phyloP scores from a whole-genome alignment of 2,797 vertebrate genomes.

The Centroberyx gerrardi region DNA sequence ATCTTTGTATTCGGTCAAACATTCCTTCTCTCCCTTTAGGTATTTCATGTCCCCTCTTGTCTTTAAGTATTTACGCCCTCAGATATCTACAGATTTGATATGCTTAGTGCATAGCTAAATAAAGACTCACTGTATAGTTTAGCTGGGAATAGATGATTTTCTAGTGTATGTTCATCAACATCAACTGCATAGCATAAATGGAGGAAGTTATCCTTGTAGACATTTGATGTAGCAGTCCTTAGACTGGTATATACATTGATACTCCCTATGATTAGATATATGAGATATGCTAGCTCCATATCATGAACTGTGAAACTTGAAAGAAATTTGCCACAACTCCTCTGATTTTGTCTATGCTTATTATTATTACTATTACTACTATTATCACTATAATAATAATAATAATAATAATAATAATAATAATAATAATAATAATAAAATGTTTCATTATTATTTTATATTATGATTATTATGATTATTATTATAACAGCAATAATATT shows the following conservation, averaged over 20 bases:
- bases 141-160: neutral
- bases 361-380: no score
- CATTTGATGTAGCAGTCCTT: conserved; percentile 8
- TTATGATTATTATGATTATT: no score
- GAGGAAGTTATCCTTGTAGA: conserved; percentile 31
- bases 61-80: neutral
- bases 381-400: no score
- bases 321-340: no score
- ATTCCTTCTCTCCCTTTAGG: neutral
- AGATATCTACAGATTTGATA: neutral
- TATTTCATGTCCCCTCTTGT: neutral
- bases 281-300: no score
- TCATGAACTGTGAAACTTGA: no score
- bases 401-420: no score
- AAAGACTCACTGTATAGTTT: neutral
- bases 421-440: no score
- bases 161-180: neutral
- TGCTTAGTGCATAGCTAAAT: neutral
- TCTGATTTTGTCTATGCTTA: no score
- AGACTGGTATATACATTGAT: neutral
- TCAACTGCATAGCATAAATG: neutral
- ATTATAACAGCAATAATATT: no score
- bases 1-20: neutral
- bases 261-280: no score
- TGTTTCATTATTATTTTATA: no score